Evolutionary conservation across 1,140 invertebrate species (phyloP).

Genomic region (Saccostrea cuccullata): DNA sequence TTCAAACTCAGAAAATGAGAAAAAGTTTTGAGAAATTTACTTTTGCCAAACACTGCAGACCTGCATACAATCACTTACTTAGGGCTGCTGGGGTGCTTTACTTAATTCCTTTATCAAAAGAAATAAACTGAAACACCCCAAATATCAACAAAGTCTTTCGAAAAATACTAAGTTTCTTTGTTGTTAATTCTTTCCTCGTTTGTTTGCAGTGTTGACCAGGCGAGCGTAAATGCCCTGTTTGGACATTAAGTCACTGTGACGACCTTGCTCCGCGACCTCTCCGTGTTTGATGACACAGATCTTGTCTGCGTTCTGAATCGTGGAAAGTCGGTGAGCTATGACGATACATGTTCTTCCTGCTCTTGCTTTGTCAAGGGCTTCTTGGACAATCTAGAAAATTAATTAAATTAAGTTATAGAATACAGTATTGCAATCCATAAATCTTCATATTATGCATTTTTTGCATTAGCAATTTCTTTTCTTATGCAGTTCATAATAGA

Average conservation of each 20-base stretch:
- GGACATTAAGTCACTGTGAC: constrained; percentile 69
- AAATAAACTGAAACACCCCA: too few species aligned
- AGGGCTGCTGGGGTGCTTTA: too few species aligned
- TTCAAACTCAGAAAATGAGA: too few species aligned
- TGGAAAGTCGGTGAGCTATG: constrained; percentile 75
- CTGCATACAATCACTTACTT: too few species aligned
- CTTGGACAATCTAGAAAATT: constrained; percentile 72
- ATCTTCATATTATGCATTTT: too few species aligned
- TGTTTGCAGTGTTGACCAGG: constrained; percentile 34
- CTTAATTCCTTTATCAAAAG: too few species aligned
- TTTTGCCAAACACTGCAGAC: too few species aligned
- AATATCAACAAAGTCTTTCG: too few species aligned
- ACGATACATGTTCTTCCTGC: constrained; percentile 73
- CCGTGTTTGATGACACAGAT: constrained; percentile 74
- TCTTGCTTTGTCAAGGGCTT: constrained; percentile 75
- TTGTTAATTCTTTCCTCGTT: not conserved
- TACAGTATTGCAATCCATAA: not conserved
- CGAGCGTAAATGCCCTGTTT: constrained; percentile 70
- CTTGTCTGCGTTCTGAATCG: constrained; percentile 73
- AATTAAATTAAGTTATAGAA: not conserved
- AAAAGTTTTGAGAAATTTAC: too few species aligned
- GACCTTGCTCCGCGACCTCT: constrained; percentile 70
- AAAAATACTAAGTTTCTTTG: too few species aligned
- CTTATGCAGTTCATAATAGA: too few species aligned
- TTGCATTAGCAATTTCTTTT: too few species aligned